These are phyloP conservation scores for Siphamia tubifer DNA, from an alignment of 2,113 vertebrate genomes.

Conservation along the genomic window DNA sequence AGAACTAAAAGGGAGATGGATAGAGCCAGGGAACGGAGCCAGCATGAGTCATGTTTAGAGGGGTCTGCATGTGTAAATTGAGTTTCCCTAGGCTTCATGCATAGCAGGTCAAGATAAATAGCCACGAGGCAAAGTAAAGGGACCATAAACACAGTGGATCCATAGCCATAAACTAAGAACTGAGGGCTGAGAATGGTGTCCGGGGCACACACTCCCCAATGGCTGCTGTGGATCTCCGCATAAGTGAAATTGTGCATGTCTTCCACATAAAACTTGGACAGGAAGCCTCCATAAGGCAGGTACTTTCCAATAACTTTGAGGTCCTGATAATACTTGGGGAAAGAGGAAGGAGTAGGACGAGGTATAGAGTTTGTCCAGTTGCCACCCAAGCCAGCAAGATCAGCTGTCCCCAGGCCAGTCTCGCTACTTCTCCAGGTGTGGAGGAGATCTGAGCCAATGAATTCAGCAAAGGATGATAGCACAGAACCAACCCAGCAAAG, in stretches of 20 bases:
- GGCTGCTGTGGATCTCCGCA: conserved; percentile 71
- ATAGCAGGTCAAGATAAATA: conserved; percentile 72
- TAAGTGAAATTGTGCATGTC: conserved; percentile 71
- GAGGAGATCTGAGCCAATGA: conserved; percentile 72
- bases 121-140: conserved; percentile 73
- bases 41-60: conserved; percentile 36
- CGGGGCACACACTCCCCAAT: conserved; percentile 75
- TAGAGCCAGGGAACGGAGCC: conserved; percentile 63
- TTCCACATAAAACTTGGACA: conserved; percentile 78
- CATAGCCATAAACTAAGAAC: conserved; percentile 77
- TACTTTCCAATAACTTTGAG: conserved; percentile 63
- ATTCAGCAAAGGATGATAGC: conserved; percentile 78
- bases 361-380: conserved; percentile 66
- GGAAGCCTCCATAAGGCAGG: conserved; percentile 76
- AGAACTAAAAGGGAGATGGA: conserved; percentile 79
- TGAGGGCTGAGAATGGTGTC: conserved; percentile 69
- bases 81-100: conserved; percentile 43
- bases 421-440: conserved; percentile 25
- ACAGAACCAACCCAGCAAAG: conserved; percentile 80
- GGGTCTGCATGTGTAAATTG: conserved; percentile 18
- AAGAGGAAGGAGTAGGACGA: neutral
- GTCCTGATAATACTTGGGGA: conserved; percentile 46
- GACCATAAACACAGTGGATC: conserved; percentile 68
- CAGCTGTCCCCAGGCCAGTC: conserved; percentile 2
- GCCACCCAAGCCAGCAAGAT: conserved; percentile 26